A percentile compares a stretch with the other conserved stretches of the same genome.
Evolutionary conservation across 2,797 vertebrate genomes (phyloP).

Genomic region (Peromyscus melanophrys): DNA sequence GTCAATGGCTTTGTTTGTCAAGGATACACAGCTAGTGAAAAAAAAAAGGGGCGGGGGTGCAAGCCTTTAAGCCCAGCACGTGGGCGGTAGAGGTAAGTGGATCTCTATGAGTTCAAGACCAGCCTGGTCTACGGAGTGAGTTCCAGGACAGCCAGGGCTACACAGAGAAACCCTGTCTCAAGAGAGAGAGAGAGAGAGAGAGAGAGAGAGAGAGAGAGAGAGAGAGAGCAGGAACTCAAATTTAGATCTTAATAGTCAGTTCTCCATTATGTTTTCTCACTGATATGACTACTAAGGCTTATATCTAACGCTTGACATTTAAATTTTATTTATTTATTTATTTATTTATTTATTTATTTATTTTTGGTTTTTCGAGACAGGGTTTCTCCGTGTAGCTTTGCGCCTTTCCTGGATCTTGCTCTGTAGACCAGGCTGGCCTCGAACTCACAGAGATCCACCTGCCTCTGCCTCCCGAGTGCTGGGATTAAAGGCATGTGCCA

Average conservation of each 20-base stretch:
- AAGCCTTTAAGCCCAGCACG: not conserved
- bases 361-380: no score
- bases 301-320: constrained; percentile 40
- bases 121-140: not conserved
- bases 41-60: not conserved
- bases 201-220: not conserved
- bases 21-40: not conserved
- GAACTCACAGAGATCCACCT: no score
- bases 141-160: not conserved
- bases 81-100: not conserved
- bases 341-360: no score
- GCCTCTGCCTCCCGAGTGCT: no score
- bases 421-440: no score
- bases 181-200: not conserved
- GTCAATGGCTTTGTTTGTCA: not conserved
- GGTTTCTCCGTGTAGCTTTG: no score
- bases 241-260: not conserved
- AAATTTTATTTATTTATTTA: no score
- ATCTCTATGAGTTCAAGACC: not conserved
- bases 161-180: not conserved
- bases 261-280: constrained; percentile 46
- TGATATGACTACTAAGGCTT: not conserved
- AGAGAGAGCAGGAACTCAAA: not conserved
- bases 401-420: no score
- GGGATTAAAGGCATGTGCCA: no score